These are phyloP conservation scores for Cricetomys ansorgei DNA, from an alignment of 2,113 vertebrate genomes.

Conservation along the genomic window DNA sequence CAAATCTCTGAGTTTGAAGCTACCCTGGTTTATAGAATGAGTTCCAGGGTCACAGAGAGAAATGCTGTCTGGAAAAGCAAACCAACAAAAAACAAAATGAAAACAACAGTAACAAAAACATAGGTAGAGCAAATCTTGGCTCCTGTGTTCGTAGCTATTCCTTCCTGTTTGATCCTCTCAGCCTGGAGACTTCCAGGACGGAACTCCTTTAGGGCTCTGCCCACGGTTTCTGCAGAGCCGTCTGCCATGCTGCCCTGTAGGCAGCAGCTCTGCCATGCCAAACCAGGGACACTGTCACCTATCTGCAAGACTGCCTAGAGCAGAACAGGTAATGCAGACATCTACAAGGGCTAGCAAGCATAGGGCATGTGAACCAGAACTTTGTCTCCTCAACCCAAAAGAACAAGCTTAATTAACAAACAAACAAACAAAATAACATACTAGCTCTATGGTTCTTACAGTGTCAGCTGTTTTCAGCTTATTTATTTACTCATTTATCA, in stretches of 20 bases:
- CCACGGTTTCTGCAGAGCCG: background rate
- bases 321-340: background rate
- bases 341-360: background rate
- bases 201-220: background rate
- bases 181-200: background rate
- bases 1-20: background rate
- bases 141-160: background rate
- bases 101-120: too few species aligned
- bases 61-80: too few species aligned
- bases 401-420: background rate
- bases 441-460: background rate
- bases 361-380: background rate
- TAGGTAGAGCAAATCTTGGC: background rate
- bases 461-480: background rate
- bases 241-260: background rate
- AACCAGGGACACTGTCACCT: background rate
- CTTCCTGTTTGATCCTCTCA: background rate
- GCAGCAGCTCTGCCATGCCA: conserved; percentile 27
- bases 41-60: background rate
- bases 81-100: too few species aligned
- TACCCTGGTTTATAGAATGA: background rate
- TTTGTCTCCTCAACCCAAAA: background rate
- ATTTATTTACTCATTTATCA: background rate
- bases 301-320: conserved; percentile 55
- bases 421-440: too few species aligned